Evolutionary conservation across 2,888 invertebrate species (phyloP), one percentile per base, ranked within the genome.

Genomic region (Stenurella melanura): DNA sequence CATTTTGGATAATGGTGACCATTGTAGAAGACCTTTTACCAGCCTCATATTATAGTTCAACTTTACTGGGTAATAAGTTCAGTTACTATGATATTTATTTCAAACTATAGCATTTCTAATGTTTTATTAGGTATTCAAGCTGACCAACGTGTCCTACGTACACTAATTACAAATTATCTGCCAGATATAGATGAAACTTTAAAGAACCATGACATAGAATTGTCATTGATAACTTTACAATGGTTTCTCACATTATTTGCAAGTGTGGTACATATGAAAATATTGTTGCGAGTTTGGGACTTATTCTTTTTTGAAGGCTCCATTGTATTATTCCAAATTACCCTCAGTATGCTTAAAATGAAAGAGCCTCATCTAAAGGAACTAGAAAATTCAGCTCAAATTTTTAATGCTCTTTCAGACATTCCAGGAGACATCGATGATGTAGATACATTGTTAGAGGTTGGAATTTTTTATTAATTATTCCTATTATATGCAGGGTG

Each of bases 1-100:
- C 97, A 57, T 99, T 99, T 91, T 99, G 99, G 99, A 95, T 98
- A 90, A 97, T 99, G 96, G 96, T 97, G 83, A 96, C 98, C 5
- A 96, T 99, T 84, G 97, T 99, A n/a, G 99, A 99, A 92, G 98
- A 99, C 90, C 92, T 99, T 15, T 91, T 99, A 80, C 99, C 99
- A 54, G 97, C 99, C 71, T 98, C 98, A 1, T 99, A 98, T 90
- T 99, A 98, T 90, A 97, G 97, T 75, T 96, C 97, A 77, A 97
- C 97, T 54, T 91, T 99, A 75, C 93, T 98, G 82, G 95, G 93
- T 92, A 88, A 71, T 19, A 15, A 11, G 3, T 42, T 15, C 15
- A n/a, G n/a, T 15, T 0, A 50, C 56, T 12, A 18, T 54, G 21
- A 34, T n/a, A 6, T 56, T 71, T 67, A 4, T 60, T 12, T 61